phyloP scores from a whole-genome alignment of 2,113 vertebrate species.

The Mugil cephalus region DNA sequence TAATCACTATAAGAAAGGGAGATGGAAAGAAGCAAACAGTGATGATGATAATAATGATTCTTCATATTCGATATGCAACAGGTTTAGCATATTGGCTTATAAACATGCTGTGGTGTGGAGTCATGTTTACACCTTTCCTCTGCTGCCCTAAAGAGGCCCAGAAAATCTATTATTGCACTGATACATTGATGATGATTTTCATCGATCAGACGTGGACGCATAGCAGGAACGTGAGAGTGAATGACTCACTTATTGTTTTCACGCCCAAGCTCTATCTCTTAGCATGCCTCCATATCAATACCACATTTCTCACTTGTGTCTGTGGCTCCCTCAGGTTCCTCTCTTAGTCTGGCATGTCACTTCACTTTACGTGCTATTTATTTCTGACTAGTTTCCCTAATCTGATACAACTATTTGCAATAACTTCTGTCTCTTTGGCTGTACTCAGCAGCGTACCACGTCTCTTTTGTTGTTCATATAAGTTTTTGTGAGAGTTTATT shows the following conservation, averaged over 20 bases:
- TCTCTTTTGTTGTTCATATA: no score
- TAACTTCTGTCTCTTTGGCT: background rate
- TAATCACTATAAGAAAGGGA: no score
- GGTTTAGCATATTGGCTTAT: no score
- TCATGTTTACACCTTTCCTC: no score
- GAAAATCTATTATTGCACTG: background rate
- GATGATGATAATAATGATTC: no score
- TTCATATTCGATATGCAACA: no score
- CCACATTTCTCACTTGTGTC: slow-evolving; percentile 4
- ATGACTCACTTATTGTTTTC: background rate
- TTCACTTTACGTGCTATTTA: slow-evolving; percentile 27
- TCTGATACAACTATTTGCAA: no score
- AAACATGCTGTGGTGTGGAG: no score
- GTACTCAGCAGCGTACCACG: no score
- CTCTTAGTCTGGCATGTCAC: slow-evolving; percentile 10
- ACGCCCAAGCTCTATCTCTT: background rate
- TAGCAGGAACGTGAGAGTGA: background rate
- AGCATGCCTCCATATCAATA: slow-evolving; percentile 11
- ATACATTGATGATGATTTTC: background rate
- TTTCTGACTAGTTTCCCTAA: slow-evolving; percentile 3
- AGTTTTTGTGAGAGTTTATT: no score
- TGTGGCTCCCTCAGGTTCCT: slow-evolving; percentile 20
- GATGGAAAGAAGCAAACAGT: no score
- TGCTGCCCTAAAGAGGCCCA: no score
- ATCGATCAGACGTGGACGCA: background rate